Conservation (phyloP, 2,888 invertebrate species). For the Ommatoiulus sabulosus region DNA sequence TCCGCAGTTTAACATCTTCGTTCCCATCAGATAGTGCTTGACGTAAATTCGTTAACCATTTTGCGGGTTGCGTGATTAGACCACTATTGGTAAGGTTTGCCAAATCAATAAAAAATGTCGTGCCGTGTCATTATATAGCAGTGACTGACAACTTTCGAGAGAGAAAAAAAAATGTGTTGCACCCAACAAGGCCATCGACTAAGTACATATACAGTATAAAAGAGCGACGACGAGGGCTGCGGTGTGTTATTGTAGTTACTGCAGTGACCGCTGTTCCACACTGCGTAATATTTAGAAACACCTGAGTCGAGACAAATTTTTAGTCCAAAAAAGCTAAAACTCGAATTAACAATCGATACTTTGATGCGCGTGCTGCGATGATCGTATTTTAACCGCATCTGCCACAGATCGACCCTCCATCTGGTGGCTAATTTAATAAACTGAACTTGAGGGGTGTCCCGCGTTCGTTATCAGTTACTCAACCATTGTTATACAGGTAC, state of each 20-base stretch:
- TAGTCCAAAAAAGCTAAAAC: neutral
- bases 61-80: neutral
- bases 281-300: neutral
- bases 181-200: neutral
- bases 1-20: constrained; percentile 1
- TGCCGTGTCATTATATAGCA: neutral
- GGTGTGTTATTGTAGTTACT: neutral
- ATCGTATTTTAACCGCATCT: neutral
- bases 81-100: neutral
- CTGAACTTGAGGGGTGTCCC: no score
- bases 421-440: no score
- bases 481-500: no score
- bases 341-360: neutral
- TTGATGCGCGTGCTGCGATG: neutral
- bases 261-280: neutral
- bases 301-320: no score
- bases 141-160: neutral
- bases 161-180: neutral
- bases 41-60: constrained; percentile 1
- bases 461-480: no score
- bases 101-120: neutral
- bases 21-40: neutral
- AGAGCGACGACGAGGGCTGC: neutral
- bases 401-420: no score
- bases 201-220: neutral